Conservation (phyloP, 2,888 invertebrate genomes). For the Argyresthia albistria region DNA sequence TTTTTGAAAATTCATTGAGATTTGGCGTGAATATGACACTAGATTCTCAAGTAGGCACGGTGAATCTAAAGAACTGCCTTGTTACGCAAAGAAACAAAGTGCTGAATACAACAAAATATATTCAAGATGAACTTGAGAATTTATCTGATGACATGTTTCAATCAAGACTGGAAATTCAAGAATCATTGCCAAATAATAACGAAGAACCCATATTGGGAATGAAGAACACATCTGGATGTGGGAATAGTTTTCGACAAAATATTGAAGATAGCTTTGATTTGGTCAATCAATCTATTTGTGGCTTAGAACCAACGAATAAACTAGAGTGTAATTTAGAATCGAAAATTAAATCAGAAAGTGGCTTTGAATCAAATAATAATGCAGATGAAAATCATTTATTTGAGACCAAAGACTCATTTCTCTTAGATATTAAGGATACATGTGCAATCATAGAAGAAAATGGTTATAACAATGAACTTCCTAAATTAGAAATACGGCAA, state of each 20-base stretch:
- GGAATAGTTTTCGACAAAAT: conserved; percentile 26
- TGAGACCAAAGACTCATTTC: conserved; percentile 56
- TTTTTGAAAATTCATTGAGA: conserved; percentile 23
- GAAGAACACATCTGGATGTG: conserved; percentile 18
- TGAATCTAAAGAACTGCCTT: not conserved
- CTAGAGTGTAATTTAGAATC: conserved; percentile 34
- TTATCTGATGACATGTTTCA: conserved; percentile 46
- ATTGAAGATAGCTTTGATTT: conserved; percentile 60
- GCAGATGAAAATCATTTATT: conserved; percentile 25
- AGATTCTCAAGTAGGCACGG: not conserved
- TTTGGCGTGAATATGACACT: not conserved
- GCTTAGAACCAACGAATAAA: conserved; percentile 39
- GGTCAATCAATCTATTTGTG: conserved; percentile 65
- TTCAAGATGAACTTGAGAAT: conserved; percentile 28
- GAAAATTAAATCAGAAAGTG: conserved; percentile 34
- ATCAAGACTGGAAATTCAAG: conserved; percentile 32
- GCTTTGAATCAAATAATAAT: conserved; percentile 23
- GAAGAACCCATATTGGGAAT: conserved; percentile 16
- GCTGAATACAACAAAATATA: conserved; percentile 9
- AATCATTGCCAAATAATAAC: conserved; percentile 18
- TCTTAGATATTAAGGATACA: conserved; percentile 48
- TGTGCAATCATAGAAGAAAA: conserved; percentile 20
- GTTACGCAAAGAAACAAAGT: not conserved
- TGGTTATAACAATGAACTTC: conserved; percentile 10
- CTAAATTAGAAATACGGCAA: not conserved